phyloP scores from a whole-genome alignment of 2,888 invertebrate species.

The Exephanes ischioxanthus region DNA sequence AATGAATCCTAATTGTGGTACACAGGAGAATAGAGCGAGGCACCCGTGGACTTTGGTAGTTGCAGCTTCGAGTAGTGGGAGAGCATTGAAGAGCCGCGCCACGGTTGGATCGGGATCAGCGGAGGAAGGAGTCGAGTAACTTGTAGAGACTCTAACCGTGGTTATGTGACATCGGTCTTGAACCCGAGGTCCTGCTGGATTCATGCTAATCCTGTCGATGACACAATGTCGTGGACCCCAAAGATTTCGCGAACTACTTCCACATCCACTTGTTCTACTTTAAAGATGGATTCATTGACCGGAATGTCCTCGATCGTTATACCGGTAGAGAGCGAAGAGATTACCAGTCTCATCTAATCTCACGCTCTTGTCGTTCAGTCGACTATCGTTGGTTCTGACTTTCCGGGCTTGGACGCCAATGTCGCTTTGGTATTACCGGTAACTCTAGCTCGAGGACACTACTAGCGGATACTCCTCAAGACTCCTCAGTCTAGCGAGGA shows the following conservation, averaged over 20 bases:
- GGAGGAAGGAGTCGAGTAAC: conserved; percentile 21
- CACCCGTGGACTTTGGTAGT: conserved; percentile 54
- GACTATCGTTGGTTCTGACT: neutral
- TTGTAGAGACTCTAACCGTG: conserved; percentile 27
- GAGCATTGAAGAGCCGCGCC: conserved; percentile 44
- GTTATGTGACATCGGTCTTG: conserved; percentile 46
- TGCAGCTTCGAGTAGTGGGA: conserved; percentile 52
- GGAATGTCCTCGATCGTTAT: neutral
- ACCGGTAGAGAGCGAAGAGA: neutral
- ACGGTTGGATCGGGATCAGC: conserved; percentile 35
- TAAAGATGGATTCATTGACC: neutral
- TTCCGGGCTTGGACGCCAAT: conserved; percentile 5
- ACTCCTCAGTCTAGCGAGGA: conserved; percentile 12
- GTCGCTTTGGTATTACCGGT: conserved; percentile 6
- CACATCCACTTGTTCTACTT: neutral
- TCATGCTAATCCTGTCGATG: conserved; percentile 27
- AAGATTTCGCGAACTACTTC: neutral
- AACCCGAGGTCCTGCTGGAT: conserved; percentile 26
- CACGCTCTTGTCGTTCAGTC: neutral
- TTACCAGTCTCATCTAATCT: neutral
- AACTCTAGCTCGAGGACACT: neutral
- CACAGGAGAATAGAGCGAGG: conserved; percentile 23
- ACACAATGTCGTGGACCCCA: conserved; percentile 21
- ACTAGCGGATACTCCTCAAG: neutral
- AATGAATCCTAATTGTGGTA: conserved; percentile 68